Evolutionary conservation across 2,113 vertebrate genomes (phyloP).

Genomic region (Guaruba guarouba): DNA sequence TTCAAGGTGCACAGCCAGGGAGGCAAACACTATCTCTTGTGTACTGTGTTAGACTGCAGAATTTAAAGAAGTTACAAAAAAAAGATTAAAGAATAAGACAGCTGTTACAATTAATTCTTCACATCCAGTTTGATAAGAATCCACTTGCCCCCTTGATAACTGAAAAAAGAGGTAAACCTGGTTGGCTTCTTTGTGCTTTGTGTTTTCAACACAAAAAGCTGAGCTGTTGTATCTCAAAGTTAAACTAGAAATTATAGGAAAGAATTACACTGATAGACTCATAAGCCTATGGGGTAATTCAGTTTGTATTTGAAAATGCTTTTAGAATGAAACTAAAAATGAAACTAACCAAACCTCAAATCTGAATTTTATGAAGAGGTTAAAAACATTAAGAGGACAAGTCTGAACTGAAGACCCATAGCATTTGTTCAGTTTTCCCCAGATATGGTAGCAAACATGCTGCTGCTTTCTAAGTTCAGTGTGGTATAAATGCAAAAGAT

Average conservation of each 20-base stretch:
- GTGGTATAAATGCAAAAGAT: conserved; percentile 52
- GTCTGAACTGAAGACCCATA: conserved; percentile 7
- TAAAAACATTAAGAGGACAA: conserved; percentile 1
- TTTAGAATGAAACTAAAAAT: conserved; percentile 21
- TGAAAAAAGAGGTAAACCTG: neutral
- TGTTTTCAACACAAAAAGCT: neutral
- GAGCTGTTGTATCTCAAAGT: neutral
- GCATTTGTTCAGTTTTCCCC: conserved; percentile 18
- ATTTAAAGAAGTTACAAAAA: neutral
- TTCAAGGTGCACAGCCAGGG: fast-evolving
- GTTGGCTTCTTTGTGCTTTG: neutral
- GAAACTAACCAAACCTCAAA: conserved; percentile 26
- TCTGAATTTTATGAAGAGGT: conserved; percentile 42
- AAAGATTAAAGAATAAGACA: neutral
- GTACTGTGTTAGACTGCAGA: neutral
- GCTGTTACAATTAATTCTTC: neutral
- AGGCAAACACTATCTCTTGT: neutral
- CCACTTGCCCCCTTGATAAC: neutral
- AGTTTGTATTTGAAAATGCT: conserved; percentile 6
- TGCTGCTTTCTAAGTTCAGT: conserved; percentile 18
- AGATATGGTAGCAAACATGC: neutral
- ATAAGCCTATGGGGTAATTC: neutral
- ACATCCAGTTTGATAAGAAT: neutral
- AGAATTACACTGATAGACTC: neutral
- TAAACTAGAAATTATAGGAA: neutral